Base-by-base conservation (phyloP, 1,140 invertebrate species). In the Nautilus pompilius region DNA sequence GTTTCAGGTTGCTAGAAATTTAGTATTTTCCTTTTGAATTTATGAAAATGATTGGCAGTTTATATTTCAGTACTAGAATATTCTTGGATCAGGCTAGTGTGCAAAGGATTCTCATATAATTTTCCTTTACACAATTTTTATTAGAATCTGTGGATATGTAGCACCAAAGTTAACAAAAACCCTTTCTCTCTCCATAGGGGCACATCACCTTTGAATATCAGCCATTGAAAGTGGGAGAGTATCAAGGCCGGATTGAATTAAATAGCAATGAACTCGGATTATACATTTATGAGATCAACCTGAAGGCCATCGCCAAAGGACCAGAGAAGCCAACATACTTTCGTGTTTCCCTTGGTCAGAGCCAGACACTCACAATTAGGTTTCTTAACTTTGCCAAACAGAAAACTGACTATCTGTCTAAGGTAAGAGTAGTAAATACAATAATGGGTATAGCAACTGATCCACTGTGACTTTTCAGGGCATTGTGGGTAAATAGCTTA, bases 341-440 rank as follows among this genome's bases (percentile, higher is more conserved):
- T 65, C 66, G 75, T 3, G 77, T 76, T 13, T 69, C 71, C 34
- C 72, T 84, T 3, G 82, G 82, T 24, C 70, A 72, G 26, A 74
- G 57, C 26, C 75, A 80, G 54, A 65, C 70, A 24, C 76, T 77
- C 59, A 56, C 73, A 2, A 80, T 77, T 22, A 80, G 78, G 55
- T 83, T 84, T 68, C 62, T 80, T 1, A 84, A 83, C 73, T 83
- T 77, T 70, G 75, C 79, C 36, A 81, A 81, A 68, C 74, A 77
- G 65, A 84, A 82, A 66, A 79, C 82, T 33, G 82, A 84, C 63
- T 84, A 83, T 59, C 59, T 72, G 30, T 83, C 80, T 72, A 82
- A 82, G 74, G 81, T 84, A 66, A 62, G 63, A 8, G n/a, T n/a
- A n/a, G n/a, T n/a, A n/a, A n/a, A 24, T 41, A 36, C n/a, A n/a